phyloP scores from a whole-genome alignment of 2,113 vertebrate species.

The Alligator mississippiensis region DNA sequence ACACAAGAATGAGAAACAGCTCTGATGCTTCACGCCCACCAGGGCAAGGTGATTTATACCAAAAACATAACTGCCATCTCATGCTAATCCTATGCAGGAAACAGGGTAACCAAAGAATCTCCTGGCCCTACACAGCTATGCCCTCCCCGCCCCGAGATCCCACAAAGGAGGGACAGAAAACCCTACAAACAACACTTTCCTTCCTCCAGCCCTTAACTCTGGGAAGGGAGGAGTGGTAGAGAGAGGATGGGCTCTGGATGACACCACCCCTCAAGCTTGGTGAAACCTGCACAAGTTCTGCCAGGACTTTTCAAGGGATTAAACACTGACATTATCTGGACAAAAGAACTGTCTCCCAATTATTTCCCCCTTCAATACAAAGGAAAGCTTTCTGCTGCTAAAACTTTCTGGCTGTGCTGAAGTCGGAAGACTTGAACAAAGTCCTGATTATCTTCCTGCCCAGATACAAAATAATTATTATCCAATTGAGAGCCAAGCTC shows the following conservation, averaged over 20 bases:
- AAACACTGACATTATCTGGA: neutral
- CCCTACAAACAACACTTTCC: neutral
- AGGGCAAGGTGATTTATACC: neutral
- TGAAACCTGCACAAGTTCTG: neutral
- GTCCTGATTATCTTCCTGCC: neutral
- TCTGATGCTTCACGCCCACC: neutral
- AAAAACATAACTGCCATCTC: neutral
- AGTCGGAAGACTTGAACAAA: neutral
- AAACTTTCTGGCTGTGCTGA: neutral
- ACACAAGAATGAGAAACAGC: neutral
- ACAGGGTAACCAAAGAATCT: neutral
- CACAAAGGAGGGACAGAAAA: neutral
- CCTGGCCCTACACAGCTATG: neutral
- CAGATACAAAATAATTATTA: neutral
- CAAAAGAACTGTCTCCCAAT: fast-evolving
- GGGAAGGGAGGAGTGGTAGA: neutral
- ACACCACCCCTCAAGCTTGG: neutral
- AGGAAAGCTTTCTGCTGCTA: neutral
- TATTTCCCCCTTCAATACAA: neutral
- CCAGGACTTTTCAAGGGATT: neutral
- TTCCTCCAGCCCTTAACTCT: neutral
- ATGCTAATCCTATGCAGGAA: too few species aligned
- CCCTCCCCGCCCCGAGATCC: neutral
- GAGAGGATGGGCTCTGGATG: neutral
- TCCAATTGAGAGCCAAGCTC: neutral